Evolutionary conservation across 2,113 vertebrate species (phyloP).

Genomic region (Bucco capensis): DNA sequence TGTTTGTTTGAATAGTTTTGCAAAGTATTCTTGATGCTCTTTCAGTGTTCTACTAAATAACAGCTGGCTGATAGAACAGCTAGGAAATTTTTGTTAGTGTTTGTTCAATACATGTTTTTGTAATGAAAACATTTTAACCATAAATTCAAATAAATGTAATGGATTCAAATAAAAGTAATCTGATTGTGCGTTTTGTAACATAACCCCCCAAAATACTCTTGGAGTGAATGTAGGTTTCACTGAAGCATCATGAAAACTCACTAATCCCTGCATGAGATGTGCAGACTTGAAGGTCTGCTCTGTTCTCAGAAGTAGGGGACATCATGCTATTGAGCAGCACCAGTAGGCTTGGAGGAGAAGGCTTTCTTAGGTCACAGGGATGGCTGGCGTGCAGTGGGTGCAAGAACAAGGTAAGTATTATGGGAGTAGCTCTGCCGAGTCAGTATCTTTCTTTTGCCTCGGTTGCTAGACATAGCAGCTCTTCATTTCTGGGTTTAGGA

Average conservation of each 20-base stretch:
- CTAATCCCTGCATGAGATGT: background rate
- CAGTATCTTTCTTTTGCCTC: background rate
- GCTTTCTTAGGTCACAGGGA: rapidly evolving
- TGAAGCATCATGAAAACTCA: background rate
- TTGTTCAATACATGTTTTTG: background rate
- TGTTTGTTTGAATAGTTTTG: background rate
- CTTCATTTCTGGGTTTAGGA: background rate
- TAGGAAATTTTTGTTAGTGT: background rate
- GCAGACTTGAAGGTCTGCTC: background rate
- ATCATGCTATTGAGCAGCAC: rapidly evolving
- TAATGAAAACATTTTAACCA: background rate
- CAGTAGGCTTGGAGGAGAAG: background rate
- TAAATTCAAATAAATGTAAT: background rate
- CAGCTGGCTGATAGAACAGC: background rate
- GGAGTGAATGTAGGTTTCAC: background rate
- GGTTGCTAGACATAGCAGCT: background rate
- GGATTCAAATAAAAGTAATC: background rate
- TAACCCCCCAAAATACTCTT: background rate
- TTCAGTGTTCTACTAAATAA: background rate
- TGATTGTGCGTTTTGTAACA: background rate
- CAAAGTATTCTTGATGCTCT: background rate
- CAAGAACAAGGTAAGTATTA: background rate
- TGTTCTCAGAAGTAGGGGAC: background rate
- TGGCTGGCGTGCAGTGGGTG: rapidly evolving
- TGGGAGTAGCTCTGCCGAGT: background rate